phyloP scores from a whole-genome alignment of 2,113 vertebrate genomes.

The Bettongia penicillata region DNA sequence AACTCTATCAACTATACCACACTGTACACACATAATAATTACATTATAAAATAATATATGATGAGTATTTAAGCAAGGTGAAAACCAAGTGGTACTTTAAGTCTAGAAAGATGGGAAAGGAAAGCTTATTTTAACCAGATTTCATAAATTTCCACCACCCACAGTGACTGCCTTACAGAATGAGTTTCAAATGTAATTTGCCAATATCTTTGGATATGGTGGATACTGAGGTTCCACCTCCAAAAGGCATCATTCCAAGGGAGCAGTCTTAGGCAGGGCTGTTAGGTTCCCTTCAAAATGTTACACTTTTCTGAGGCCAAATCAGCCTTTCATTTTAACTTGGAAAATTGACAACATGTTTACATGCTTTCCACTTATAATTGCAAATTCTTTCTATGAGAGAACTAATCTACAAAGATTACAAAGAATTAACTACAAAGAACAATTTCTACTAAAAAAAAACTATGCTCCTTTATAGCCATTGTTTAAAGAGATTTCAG shows the following conservation, averaged over 20 bases:
- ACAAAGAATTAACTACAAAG: too few species aligned
- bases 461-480: neutral
- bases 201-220: neutral
- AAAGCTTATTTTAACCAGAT: neutral
- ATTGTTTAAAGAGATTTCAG: neutral
- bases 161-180: neutral
- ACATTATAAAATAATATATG: neutral
- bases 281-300: conserved; percentile 14
- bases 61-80: neutral
- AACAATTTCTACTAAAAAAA: neutral
- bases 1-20: neutral
- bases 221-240: neutral
- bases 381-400: conserved; percentile 51
- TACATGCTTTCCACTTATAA: conserved; percentile 53
- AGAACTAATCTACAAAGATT: neutral
- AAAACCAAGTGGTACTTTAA: neutral
- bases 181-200: conserved; percentile 4
- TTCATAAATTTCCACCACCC: neutral
- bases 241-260: conserved; percentile 30
- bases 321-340: conserved; percentile 61
- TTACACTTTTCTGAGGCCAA: conserved; percentile 31
- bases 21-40: neutral
- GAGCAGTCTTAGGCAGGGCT: conserved; percentile 38
- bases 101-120: neutral
- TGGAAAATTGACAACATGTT: conserved; percentile 58